Percentiles rank a stretch among this genome's conserved stretches.
These are phyloP conservation scores for Hofmannophila pseudospretella DNA, from an alignment of 2,888 invertebrate genomes.

Conservation along the genomic window DNA sequence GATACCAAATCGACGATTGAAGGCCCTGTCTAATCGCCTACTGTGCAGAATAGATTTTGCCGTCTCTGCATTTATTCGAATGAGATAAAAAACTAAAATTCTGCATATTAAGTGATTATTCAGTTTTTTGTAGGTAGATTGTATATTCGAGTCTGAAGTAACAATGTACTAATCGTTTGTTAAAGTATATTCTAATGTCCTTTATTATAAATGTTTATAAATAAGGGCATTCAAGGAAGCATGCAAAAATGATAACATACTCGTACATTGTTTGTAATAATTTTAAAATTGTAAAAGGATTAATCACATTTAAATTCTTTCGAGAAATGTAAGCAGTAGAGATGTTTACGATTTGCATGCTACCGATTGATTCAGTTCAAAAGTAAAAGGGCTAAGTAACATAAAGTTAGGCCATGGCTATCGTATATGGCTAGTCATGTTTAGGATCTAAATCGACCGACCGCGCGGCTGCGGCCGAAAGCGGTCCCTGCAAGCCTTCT, in stretches of 20 bases:
- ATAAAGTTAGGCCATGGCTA: conserved; percentile 34
- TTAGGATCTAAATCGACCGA: conserved; percentile 21
- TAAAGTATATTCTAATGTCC: conserved; percentile 5
- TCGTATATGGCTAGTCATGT: conserved; percentile 45
- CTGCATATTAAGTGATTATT: conserved; percentile 23
- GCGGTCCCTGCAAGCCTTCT: conserved; percentile 53
- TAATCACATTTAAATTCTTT: neutral
- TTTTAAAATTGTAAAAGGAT: neutral
- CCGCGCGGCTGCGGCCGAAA: conserved; percentile 5
- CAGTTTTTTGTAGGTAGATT: conserved; percentile 2
- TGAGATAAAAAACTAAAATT: conserved; percentile 52
- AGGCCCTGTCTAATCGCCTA: conserved; percentile 29
- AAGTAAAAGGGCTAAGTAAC: conserved; percentile 21
- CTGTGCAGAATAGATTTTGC: conserved; percentile 50
- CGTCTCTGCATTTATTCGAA: conserved; percentile 73
- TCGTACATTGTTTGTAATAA: no score
- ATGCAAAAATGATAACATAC: conserved; percentile 3
- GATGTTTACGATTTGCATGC: conserved; percentile 5
- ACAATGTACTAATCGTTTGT: conserved; percentile 5
- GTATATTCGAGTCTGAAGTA: conserved; percentile 5
- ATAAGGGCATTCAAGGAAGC: conserved; percentile 16
- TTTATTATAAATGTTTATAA: conserved; percentile 7
- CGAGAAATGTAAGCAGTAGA: neutral
- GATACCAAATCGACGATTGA: no score
- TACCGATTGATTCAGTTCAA: conserved; percentile 17